Evolutionary conservation across 2,113 vertebrate genomes (phyloP), one percentile per base, ranked within the genome.

Genomic region (Oxyruncus cristatus): DNA sequence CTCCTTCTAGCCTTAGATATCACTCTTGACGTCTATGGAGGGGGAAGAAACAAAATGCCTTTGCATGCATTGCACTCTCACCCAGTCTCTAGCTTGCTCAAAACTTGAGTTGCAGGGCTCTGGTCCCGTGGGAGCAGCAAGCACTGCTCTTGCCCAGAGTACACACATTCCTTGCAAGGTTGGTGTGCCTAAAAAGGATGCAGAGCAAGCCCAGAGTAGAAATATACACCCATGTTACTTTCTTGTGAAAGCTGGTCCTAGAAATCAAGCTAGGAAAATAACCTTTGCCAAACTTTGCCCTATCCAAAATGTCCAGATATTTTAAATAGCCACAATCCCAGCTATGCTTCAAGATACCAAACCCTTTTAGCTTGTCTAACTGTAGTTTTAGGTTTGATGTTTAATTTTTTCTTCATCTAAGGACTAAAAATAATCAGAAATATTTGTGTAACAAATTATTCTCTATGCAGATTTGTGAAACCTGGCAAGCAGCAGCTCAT

Each of bases 131-230:
- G 92, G 96, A 95, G 15, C 52, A 84, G 73, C 4, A 1, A 88
- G 66, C 19, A 6, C 47, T 59, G 44, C 80, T 77, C 6, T 1
- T 91, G 47, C 86, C 61, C 20, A 12, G 84, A 95, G 73, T 92
- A 93, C 80, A 56, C 66, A n/a, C 94, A 97, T 97, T 96, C 95
- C 80, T 92, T 5, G 3, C 73, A 28, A 44, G 63, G 56, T 44
- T 75, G 73, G 81, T 82, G 93, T 49, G 86, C 95, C 95, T 97
- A 97, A 97, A 97, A 97, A 96, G 96, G 96, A 95, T 28, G 86
- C 70, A 95, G 76, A 96, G 41, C 84, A 89, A 95, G 70, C 12
- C 22, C 22, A n/a, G 93, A 88, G 86, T 87, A 94, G 93, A 92
- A 93, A 75, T 87, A 81, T 3, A 92, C 8, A 55, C 32, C 81